Percentiles rank a stretch among this genome's conserved stretches.
Conservation (phyloP, 2,113 vertebrate species). For the Acinonyx jubatus region DNA sequence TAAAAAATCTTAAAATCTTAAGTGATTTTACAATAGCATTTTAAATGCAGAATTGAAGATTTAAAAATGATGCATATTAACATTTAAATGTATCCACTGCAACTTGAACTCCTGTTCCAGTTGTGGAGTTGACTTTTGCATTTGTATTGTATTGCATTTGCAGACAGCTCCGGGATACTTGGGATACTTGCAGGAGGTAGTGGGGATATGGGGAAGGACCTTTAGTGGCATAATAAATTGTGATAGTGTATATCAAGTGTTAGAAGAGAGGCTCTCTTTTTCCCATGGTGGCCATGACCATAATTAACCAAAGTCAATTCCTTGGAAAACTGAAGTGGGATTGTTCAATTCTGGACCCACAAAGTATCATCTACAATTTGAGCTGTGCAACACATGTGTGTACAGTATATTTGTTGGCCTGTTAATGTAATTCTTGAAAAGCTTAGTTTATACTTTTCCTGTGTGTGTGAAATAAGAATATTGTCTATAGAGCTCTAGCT, state of each 20-base stretch:
- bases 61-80: not conserved
- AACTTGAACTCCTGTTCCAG: not conserved
- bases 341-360: not conserved
- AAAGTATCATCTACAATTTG: not conserved
- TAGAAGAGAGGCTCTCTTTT: not conserved
- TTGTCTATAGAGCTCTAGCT: not conserved
- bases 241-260: not conserved
- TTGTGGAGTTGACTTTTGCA: not conserved
- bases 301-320: not conserved
- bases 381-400: too few species aligned
- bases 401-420: not conserved
- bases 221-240: not conserved
- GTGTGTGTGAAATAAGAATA: not conserved
- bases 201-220: not conserved
- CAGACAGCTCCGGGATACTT: not conserved
- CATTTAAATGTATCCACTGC: not conserved
- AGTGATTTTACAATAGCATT: not conserved
- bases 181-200: not conserved
- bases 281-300: not conserved
- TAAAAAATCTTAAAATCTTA: not conserved
- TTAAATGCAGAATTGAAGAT: not conserved
- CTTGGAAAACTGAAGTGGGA: not conserved
- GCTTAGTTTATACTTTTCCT: not conserved
- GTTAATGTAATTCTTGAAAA: not conserved
- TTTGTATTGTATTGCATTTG: not conserved